These are phyloP conservation scores for Hippasteria phrygiana DNA, from an alignment of 53 echinoderm and acorn worm species.

Conservation along the genomic window DNA sequence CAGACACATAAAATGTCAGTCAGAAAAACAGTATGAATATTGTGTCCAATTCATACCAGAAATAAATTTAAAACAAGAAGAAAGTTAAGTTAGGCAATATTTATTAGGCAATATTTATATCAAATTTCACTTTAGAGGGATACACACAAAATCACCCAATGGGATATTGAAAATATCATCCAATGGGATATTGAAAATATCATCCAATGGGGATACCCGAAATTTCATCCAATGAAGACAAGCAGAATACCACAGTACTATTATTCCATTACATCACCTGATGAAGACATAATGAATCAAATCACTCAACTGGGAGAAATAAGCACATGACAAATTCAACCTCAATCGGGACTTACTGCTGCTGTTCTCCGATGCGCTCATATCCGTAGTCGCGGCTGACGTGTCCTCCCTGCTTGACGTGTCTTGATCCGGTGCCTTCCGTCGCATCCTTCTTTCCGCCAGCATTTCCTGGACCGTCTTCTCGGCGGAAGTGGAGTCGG, in stretches of 20 bases:
- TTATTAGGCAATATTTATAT: too few relatives aligned
- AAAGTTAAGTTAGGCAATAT: too few relatives aligned
- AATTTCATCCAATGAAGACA: not conserved
- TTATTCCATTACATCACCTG: too few relatives aligned
- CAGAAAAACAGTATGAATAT: too few relatives aligned
- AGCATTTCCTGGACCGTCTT: slow-evolving; percentile 26
- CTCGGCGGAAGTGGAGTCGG: not conserved
- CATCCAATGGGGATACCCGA: not conserved
- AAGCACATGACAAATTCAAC: not conserved
- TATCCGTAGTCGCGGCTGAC: slow-evolving; percentile 43
- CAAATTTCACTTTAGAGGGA: too few relatives aligned
- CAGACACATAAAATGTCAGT: too few relatives aligned
- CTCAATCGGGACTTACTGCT: slow-evolving; percentile 37
- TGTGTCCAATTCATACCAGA: too few relatives aligned
- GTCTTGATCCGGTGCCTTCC: not conserved
- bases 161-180: not conserved
- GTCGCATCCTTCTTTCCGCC: slow-evolving; percentile 27
- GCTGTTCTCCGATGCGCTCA: slow-evolving; percentile 44
- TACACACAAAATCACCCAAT: not conserved
- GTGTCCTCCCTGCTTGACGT: slow-evolving; percentile 38
- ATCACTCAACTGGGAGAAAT: not conserved
- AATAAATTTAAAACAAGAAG: too few relatives aligned
- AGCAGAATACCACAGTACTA: too few relatives aligned
- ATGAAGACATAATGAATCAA: not conserved
- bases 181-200: not conserved